phyloP scores from a whole-genome alignment of 2,113 vertebrate species.

The Smithornis capensis region DNA sequence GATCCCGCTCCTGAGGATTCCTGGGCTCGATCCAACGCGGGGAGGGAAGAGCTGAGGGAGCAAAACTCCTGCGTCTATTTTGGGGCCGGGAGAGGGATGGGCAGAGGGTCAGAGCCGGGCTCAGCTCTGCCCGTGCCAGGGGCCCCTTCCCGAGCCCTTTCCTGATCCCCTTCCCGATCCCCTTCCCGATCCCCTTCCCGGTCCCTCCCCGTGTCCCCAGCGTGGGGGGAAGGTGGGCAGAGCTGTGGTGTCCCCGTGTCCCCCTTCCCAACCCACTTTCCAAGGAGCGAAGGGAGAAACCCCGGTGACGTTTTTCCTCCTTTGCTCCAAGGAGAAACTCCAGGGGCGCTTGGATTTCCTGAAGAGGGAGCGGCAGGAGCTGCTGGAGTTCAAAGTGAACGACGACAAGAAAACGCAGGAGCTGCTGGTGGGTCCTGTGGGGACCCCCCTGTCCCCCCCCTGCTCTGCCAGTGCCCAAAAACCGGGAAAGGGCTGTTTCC shows the following conservation, averaged over 20 bases:
- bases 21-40: too few relatives aligned
- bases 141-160: not conserved
- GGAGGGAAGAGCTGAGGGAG: not conserved
- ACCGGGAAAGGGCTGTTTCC: not conserved
- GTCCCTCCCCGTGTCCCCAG: too few relatives aligned
- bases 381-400: constrained; percentile 63
- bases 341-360: constrained; percentile 49
- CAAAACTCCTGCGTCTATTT: not conserved
- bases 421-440: not conserved
- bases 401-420: constrained; percentile 62
- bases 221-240: not conserved
- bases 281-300: not conserved
- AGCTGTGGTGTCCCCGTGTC: not conserved
- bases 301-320: rapidly evolving
- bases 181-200: too few relatives aligned
- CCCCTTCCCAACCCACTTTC: not conserved
- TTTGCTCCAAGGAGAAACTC: constrained; percentile 33
- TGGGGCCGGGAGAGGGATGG: not conserved
- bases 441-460: not conserved
- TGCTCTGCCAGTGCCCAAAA: not conserved
- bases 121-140: not conserved
- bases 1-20: too few relatives aligned
- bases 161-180: too few relatives aligned
- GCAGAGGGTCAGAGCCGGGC: not conserved
- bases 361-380: constrained; percentile 51